Conservation (phyloP, 2,113 vertebrate species). For the Macrotus californicus region DNA sequence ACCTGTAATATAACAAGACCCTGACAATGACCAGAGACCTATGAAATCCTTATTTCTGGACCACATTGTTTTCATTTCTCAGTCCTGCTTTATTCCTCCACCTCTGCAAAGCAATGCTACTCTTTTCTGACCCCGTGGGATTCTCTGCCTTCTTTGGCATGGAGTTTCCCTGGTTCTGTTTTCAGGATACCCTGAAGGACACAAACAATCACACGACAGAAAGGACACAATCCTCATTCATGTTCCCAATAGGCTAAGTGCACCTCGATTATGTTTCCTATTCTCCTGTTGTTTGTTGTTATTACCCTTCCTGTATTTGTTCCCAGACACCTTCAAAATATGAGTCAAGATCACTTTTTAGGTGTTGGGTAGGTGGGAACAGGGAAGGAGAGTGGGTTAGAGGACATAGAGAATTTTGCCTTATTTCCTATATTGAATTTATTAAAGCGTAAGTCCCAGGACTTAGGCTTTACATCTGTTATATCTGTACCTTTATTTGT, state of each 20-base stretch:
- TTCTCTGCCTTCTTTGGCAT: constrained; percentile 19
- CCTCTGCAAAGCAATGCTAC: background rate
- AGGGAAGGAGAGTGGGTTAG: background rate
- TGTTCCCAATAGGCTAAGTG: constrained; percentile 38
- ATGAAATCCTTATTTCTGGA: background rate
- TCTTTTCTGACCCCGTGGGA: background rate
- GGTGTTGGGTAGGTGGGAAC: constrained; percentile 47
- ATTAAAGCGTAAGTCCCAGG: background rate
- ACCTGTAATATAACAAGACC: background rate
- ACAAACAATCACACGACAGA: constrained; percentile 49
- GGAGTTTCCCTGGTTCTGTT: constrained; percentile 44
- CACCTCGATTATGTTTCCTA: constrained; percentile 36
- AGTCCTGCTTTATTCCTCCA: background rate
- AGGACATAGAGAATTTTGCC: background rate
- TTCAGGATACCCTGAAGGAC: constrained; percentile 72
- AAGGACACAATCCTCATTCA: constrained; percentile 54
- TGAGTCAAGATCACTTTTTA: constrained; percentile 56
- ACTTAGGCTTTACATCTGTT: background rate
- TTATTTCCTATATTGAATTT: constrained; percentile 25
- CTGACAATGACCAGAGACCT: background rate
- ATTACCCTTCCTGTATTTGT: constrained; percentile 68
- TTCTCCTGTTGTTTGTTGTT: constrained; percentile 55
- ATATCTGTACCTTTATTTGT: background rate
- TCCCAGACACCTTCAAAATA: constrained; percentile 61
- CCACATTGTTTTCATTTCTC: background rate